Conservation (phyloP, 2,797 vertebrate genomes). For the Xenops minutus region DNA sequence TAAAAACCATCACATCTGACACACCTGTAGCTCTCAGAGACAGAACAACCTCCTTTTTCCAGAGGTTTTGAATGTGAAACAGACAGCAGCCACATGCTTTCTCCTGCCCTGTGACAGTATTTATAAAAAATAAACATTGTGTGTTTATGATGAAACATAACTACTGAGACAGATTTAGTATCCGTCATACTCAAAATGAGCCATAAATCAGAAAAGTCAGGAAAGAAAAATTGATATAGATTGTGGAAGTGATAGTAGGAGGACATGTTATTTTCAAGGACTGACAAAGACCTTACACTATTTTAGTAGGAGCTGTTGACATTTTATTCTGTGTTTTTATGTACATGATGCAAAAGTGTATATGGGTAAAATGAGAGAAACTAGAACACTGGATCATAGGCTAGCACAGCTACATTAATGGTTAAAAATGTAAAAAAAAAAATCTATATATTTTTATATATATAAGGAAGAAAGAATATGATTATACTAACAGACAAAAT, state of each 20-base stretch:
- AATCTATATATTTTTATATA: too few relatives aligned
- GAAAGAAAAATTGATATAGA: not conserved
- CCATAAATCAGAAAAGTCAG: not conserved
- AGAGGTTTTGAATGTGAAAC: not conserved
- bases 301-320: not conserved
- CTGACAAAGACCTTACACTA: not conserved
- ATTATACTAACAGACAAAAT: not conserved
- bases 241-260: not conserved
- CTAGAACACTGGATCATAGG: not conserved
- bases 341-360: not conserved
- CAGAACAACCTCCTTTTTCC: accelerated
- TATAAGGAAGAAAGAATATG: not conserved
- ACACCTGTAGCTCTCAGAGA: not conserved
- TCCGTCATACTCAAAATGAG: not conserved
- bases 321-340: not conserved
- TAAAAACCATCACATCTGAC: not conserved
- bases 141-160: not conserved
- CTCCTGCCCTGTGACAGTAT: not conserved
- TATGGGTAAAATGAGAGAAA: not conserved
- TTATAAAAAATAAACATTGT: not conserved
- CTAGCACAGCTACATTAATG: not conserved
- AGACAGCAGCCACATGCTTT: not conserved
- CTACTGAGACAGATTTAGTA: not conserved
- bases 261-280: not conserved
- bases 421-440: accelerated